Percentiles rank a stretch among this genome's conserved stretches.
phyloP scores from a whole-genome alignment of 92 coral and sea anemone species.

The Pocillopora meandrina region DNA sequence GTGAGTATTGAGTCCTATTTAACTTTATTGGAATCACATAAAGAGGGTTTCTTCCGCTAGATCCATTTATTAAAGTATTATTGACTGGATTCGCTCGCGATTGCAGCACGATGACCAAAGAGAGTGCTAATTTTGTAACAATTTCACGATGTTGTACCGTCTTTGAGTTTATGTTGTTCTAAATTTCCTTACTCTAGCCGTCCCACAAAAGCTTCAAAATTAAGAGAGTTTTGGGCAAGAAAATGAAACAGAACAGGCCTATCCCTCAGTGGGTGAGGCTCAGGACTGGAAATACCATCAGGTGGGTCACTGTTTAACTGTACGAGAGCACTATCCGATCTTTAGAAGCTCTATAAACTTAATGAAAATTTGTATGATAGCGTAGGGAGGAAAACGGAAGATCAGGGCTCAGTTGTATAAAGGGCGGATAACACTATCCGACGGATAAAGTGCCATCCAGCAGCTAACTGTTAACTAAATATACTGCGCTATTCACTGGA shows the following conservation, averaged over 20 bases:
- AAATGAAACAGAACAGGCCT: slow-evolving; percentile 97
- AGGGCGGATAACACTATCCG: no score
- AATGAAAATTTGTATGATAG: no score
- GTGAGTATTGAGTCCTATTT: slow-evolving; percentile 3
- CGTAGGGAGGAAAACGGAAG: no score
- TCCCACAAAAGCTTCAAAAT: slow-evolving; percentile 94
- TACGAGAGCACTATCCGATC: background rate
- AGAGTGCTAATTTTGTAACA: background rate
- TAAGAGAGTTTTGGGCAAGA: slow-evolving; percentile 91
- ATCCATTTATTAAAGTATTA: background rate
- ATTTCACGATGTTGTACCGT: background rate
- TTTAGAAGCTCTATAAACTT: background rate
- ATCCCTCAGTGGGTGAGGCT: slow-evolving; percentile 99
- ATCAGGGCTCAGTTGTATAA: no score
- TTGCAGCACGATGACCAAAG: slow-evolving; percentile 22
- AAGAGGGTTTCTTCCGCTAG: no score
- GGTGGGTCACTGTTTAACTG: slow-evolving; percentile 48
- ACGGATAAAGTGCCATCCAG: no score
- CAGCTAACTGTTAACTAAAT: no score
- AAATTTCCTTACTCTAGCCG: slow-evolving; percentile 62
- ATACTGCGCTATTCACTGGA: no score
- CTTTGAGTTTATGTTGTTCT: slow-evolving; percentile 1
- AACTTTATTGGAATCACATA: background rate
- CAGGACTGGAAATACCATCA: slow-evolving; percentile 92
- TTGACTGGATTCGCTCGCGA: slow-evolving; percentile 7